Base-by-base conservation (phyloP, 2,888 invertebrate species). In the Tholera decimalis region DNA sequence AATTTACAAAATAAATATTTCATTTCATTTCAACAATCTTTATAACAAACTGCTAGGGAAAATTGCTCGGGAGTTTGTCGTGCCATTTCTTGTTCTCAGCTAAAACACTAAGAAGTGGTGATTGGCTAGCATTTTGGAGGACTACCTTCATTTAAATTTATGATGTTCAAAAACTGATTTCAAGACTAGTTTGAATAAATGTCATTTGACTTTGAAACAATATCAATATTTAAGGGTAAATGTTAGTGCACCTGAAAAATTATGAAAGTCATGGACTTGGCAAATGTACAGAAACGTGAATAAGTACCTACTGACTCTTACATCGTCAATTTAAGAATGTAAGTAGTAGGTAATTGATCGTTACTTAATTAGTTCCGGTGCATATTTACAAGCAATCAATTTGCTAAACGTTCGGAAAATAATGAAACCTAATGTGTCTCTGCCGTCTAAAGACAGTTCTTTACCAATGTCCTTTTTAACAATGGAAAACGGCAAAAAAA, bases 261-360 rank as follows among this genome's bases (percentile, higher is more conserved):
- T 20, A 69, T 69, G 41, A 58, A 56, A 62, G 69, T 74, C 75
- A 70, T 75, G 39, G 39, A 39, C n/a, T 59, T 69, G 70, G 70
- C 70, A 59, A 50, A 47, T 22, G 41, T 54, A 9, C 20, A n/a
- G 39, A 59, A 43, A 55, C 33, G 43, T 63, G 55, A 59, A 41
- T 22, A 5, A 55, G 9, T 43, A 26, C 20, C 20, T 37, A 22
- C n/a, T n/a, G n/a, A n/a, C 28, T 22, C 13, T 18, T 20, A 22
- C n/a, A 39, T 35, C 44, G 20, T 44, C 49, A 54, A 33, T 49
- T 37, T 4, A 7, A 13, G n/a, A 15, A 24, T 5, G 22, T 43
- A 33, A 7, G 20, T 11, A 18, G n/a, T 51, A 37, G 49, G 22
- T 18, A 1, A 61, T 33, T 43, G 22, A 4, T 18, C 33, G 18